phyloP scores from a whole-genome alignment of 2,888 invertebrate genomes.

The Coelogynopora nodosa region DNA sequence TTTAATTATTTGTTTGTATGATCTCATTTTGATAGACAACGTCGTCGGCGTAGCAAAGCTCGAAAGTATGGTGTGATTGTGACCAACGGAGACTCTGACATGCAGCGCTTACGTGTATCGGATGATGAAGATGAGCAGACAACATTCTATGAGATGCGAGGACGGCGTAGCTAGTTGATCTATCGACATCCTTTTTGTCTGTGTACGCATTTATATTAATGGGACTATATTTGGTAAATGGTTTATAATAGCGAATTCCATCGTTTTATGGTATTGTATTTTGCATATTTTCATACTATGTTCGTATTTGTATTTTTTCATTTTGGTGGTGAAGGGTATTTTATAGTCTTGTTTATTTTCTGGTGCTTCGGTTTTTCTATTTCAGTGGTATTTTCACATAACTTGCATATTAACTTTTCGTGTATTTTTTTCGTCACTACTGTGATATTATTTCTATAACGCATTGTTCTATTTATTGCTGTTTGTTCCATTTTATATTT shows the following conservation, averaged over 20 bases:
- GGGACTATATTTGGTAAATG: too few relatives aligned
- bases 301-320: not conserved
- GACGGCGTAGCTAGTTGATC: not conserved
- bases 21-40: not conserved
- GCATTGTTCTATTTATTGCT: not conserved
- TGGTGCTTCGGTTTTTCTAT: too few relatives aligned
- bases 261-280: too few relatives aligned
- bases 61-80: not conserved
- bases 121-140: not conserved
- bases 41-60: not conserved
- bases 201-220: too few relatives aligned
- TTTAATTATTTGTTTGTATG: not conserved
- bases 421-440: not conserved
- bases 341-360: too few relatives aligned
- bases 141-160: conserved; percentile 2
- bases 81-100: not conserved
- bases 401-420: not conserved
- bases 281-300: too few relatives aligned
- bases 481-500: not conserved
- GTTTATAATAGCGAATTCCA: too few relatives aligned
- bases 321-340: not conserved
- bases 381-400: not conserved
- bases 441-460: not conserved
- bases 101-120: not conserved
- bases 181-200: too few relatives aligned